A percentile compares a stretch with the other conserved stretches of the same genome.
Evolutionary conservation across 2,797 vertebrate genomes (phyloP).

Genomic region (Monodelphis domestica): DNA sequence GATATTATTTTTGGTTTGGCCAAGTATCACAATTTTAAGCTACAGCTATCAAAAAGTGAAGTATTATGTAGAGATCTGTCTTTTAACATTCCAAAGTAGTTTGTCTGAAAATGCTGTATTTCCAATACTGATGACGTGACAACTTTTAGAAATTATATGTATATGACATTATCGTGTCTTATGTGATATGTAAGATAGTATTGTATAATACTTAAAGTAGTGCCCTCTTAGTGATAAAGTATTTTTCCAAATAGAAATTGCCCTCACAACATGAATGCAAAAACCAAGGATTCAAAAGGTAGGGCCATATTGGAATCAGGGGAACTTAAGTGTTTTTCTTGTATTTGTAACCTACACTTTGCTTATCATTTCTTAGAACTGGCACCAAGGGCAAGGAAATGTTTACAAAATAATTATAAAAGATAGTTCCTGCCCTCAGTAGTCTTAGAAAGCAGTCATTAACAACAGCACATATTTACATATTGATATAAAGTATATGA

Average conservation of each 20-base stretch:
- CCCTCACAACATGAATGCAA: background rate
- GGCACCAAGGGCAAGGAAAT: background rate
- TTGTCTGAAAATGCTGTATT: background rate
- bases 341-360: background rate
- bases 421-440: background rate
- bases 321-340: background rate
- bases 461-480: background rate
- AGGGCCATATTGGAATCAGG: background rate
- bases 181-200: background rate
- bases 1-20: background rate
- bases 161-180: background rate
- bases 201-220: background rate
- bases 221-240: background rate
- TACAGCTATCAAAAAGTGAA: background rate
- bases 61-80: background rate
- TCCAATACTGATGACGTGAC: background rate
- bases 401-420: background rate
- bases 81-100: too few species aligned
- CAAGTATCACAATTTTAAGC: background rate
- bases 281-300: background rate
- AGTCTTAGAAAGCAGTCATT: background rate
- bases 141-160: background rate
- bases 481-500: background rate
- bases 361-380: background rate
- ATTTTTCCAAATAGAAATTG: background rate